Evolutionary conservation across 2,113 vertebrate genomes (phyloP).

Genomic region (Eublepharis macularius): DNA sequence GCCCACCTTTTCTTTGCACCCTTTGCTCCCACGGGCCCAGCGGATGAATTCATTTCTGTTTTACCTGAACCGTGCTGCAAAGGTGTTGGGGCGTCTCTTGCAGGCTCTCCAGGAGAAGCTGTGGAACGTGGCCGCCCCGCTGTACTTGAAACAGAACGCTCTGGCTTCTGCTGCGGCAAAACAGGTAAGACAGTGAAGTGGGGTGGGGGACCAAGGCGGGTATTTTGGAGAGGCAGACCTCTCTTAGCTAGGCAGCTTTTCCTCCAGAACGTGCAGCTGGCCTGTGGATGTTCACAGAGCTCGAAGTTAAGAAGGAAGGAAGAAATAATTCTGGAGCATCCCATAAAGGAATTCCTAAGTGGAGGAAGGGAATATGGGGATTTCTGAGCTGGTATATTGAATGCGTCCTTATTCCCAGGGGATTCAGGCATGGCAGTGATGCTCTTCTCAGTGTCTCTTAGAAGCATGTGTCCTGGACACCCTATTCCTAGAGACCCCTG

Average conservation of each 20-base stretch:
- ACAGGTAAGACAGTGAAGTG: slow-evolving; percentile 76
- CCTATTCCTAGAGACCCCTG: neutral
- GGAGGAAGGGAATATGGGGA: neutral
- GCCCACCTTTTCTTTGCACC: neutral
- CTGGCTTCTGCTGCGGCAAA: slow-evolving; percentile 87
- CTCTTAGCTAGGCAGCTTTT: rapidly evolving
- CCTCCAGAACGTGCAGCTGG: no score
- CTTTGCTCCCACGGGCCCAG: neutral
- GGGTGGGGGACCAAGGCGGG: neutral
- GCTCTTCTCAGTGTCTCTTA: slow-evolving; percentile 20
- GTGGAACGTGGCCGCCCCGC: slow-evolving; percentile 92
- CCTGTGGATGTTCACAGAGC: neutral
- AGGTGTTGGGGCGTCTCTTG: neutral
- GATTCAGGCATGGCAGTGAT: slow-evolving; percentile 27
- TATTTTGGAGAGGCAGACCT: neutral
- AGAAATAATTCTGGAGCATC: neutral
- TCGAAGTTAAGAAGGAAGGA: neutral
- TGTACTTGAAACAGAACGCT: slow-evolving; percentile 92
- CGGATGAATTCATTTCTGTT: no score
- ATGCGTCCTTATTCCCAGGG: neutral
- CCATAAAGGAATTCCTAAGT: neutral
- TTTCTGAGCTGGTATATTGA: neutral
- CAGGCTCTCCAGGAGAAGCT: slow-evolving; percentile 95
- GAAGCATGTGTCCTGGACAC: slow-evolving; percentile 5
- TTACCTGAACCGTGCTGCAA: neutral